Base-by-base conservation (phyloP, 2,113 vertebrate species). In the Apodemus speciosus region DNA sequence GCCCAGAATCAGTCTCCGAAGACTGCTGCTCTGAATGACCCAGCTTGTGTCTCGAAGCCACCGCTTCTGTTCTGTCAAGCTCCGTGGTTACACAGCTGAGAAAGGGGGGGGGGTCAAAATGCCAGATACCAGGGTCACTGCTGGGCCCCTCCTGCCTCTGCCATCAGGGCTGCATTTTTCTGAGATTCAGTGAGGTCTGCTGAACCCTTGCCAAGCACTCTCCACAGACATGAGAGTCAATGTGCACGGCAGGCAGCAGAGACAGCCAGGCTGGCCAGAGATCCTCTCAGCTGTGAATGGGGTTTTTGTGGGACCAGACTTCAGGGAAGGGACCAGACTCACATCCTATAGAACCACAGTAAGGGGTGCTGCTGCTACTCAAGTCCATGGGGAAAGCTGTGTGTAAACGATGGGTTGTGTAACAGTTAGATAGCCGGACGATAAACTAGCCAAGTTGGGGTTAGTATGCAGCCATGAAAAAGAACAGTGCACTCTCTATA, bases 141-240 rank as follows among this genome's bases (percentile, higher is more conserved):
- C 30, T 0, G 1, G 40, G 8, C 40, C 43, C 4, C 35, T 10
- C 72, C 68, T 25, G 40, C 30, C 23, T 6, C 56, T 5, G 9
- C 56, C 23, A 1, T 20, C 38, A 2, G 23, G 25, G 5, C 1
- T 23, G 6, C 35, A 4, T 14, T 2, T 49, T 71, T 32, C 32
- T 68, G 23, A 0, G 10, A 4, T 27, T 40, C 30, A 25, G 13
- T 2, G 53, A 68, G 23, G 21, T 8, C 0, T 0, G 6, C 0
- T 18, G 20, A 5, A 66, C 64, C 2, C 53, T 32, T 25, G 2
- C 49, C 3, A 8, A 4, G 16, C 5, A 35, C 27, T 84, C 9
- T 3, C 10, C 9, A 9, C 0, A 75, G 56, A 30, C 4, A 6
- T 0, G n/a, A 72, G 49, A 38, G 27, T 32, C 18, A 18, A 14